These are phyloP conservation scores for Heterodera filipjevi DNA, from an alignment of 2,888 invertebrate species.

Conservation along the genomic window DNA sequence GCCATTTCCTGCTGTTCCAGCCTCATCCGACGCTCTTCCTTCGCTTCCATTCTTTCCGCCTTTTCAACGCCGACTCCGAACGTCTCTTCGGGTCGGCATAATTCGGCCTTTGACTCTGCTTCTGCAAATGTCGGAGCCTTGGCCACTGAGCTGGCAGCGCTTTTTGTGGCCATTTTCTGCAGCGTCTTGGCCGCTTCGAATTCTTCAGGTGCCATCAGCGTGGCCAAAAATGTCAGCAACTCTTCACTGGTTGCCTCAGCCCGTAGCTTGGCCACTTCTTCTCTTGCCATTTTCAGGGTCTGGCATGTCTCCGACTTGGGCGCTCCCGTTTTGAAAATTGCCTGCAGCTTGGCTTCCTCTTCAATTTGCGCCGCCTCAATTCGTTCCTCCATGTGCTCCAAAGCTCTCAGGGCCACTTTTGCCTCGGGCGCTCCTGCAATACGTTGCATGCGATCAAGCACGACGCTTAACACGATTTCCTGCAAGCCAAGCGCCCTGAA, in stretches of 20 bases:
- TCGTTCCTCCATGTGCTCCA: not conserved
- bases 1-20: not conserved
- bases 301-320: not conserved
- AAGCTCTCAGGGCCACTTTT: not conserved
- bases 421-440: slow-evolving; percentile 6
- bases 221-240: slow-evolving; percentile 15
- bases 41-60: not conserved
- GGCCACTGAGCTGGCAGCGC: not conserved
- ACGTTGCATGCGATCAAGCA: slow-evolving; percentile 1
- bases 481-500: slow-evolving; percentile 8
- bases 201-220: slow-evolving; percentile 19
- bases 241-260: slow-evolving; percentile 12
- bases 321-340: not conserved
- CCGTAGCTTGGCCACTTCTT: slow-evolving; percentile 3
- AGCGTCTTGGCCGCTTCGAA: slow-evolving; percentile 2
- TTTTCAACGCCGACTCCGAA: not conserved
- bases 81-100: not conserved
- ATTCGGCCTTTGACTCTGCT: not conserved
- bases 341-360: not conserved
- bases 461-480: slow-evolving; percentile 12
- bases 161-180: slow-evolving; percentile 2
- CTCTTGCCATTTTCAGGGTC: not conserved
- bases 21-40: not conserved
- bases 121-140: not conserved
- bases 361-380: not conserved